phyloP scores from a whole-genome alignment of 2,888 invertebrate species.

The Ecliptopera silaceata region DNA sequence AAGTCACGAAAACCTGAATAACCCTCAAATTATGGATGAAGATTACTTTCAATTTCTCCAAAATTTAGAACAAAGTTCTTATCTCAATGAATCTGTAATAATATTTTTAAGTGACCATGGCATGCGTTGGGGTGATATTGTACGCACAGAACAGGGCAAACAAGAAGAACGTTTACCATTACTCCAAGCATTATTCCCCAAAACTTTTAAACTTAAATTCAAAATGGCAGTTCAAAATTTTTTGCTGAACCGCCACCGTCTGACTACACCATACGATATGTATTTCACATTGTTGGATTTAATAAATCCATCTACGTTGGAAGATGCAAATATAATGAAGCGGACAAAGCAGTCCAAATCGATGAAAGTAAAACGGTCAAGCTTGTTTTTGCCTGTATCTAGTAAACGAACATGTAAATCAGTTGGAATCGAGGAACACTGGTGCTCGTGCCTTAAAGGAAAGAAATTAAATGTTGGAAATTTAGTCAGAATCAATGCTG shows the following conservation, averaged over 20 bases:
- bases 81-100: conserved; percentile 85
- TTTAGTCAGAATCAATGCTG: conserved; percentile 77
- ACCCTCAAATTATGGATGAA: conserved; percentile 87
- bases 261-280: conserved; percentile 90
- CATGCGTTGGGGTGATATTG: conserved; percentile 90
- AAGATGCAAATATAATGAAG: conserved; percentile 42
- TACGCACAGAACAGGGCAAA: conserved; percentile 90
- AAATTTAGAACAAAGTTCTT: conserved; percentile 66
- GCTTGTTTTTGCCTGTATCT: conserved; percentile 88
- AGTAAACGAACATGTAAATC: conserved; percentile 86
- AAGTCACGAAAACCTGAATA: conserved; percentile 91
- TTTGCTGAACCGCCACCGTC: conserved; percentile 82
- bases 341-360: conserved; percentile 50
- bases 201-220: conserved; percentile 85
- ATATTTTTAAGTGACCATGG: conserved; percentile 94
- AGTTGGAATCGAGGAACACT: conserved; percentile 90
- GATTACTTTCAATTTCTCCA: conserved; percentile 82
- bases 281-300: conserved; percentile 89
- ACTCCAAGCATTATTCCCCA: conserved; percentile 87
- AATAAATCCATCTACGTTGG: conserved; percentile 59
- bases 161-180: conserved; percentile 94
- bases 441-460: conserved; percentile 91
- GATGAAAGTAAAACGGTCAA: conserved; percentile 79
- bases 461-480: conserved; percentile 77
- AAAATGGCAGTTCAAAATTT: conserved; percentile 84